phyloP scores from a whole-genome alignment of 2,888 invertebrate species.

The Dysmachus trigonus region DNA sequence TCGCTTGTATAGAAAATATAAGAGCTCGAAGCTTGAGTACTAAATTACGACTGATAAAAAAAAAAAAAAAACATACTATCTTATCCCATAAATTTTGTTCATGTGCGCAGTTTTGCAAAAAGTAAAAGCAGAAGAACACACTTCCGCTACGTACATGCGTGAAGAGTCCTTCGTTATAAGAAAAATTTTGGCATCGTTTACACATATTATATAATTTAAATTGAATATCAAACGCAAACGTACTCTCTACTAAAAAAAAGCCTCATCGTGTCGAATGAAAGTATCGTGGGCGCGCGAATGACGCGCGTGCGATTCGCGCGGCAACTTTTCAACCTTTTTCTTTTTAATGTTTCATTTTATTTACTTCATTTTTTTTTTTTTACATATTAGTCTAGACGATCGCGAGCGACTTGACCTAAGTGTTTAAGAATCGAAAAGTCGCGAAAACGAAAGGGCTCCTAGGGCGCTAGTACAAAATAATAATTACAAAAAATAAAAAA shows the following conservation, averaged over 20 bases:
- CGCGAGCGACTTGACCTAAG: neutral
- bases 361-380: constrained; percentile 1
- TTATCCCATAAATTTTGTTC: constrained; percentile 23
- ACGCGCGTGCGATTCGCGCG: neutral
- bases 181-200: constrained; percentile 33
- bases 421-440: neutral
- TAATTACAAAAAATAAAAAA: neutral
- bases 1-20: constrained; percentile 13
- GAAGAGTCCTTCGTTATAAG: neutral
- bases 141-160: neutral
- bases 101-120: constrained; percentile 11
- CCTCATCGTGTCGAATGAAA: constrained; percentile 25
- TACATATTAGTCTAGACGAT: constrained; percentile 2
- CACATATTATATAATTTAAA: neutral
- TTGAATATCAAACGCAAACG: constrained; percentile 4
- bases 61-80: neutral
- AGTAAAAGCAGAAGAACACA: neutral
- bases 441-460: neutral
- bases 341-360: neutral
- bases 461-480: neutral
- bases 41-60: neutral
- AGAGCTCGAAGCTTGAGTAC: neutral
- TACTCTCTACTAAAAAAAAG: neutral
- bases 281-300: neutral
- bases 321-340: neutral